A percentile compares a stretch with the other conserved stretches of the same genome.
Conservation (phyloP, 2,113 vertebrate species). For the Pavo muticus region DNA sequence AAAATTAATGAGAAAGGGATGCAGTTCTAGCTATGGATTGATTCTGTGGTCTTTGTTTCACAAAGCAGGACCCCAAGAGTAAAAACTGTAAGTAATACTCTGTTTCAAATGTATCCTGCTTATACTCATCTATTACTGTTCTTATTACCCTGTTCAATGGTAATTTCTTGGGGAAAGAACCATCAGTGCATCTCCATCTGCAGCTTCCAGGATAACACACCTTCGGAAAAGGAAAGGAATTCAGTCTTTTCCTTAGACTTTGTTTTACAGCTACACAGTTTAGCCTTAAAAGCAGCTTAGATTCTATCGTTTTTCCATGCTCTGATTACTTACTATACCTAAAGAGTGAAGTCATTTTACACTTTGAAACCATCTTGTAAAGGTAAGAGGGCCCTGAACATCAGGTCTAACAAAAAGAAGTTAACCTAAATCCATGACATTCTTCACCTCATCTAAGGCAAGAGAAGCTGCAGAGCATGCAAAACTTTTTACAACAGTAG, state of each 20-base stretch:
- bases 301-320: neutral
- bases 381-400: neutral
- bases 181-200: neutral
- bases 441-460: neutral
- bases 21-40: neutral
- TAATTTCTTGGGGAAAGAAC: neutral
- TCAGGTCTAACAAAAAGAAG: neutral
- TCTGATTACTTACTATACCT: neutral
- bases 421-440: neutral
- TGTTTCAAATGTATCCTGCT: neutral
- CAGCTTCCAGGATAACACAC: neutral
- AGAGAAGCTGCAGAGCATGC: neutral
- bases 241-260: neutral
- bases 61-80: neutral
- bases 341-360: neutral
- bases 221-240: neutral
- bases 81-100: neutral
- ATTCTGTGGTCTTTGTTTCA: conserved; percentile 15
- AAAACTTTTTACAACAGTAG: neutral
- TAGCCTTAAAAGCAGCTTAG: neutral
- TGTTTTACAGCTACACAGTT: neutral
- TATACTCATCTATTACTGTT: neutral
- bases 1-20: conserved; percentile 20
- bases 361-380: neutral
- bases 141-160: neutral